Evolutionary conservation across 2,888 invertebrate genomes (phyloP), one percentile per base, ranked within the genome.

Genomic region (Heliconius cydno): DNA sequence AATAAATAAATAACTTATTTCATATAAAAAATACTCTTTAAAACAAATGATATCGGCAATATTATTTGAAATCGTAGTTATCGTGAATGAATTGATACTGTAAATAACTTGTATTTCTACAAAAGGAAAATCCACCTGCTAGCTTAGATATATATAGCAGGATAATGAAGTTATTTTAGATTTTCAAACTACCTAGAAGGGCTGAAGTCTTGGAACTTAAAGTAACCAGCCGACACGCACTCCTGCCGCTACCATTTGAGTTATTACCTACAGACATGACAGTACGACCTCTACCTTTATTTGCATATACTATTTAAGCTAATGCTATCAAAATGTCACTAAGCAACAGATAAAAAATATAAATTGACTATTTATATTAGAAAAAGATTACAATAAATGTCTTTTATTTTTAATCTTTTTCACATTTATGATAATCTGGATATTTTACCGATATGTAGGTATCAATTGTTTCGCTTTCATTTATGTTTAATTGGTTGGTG

Each of bases 231-330:
- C 79, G 63, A 74, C 93, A 93, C 93, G 93, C 91, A 87, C 85
- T 87, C 81, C 78, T 88, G 90, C 88, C 86, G 88, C 87, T 89
- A 86, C 87, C 83, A 86, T 86, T 84, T 92, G 92, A 94, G 88
- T 92, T 90, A 94, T 94, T 87, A 88, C 90, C 81, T 80, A 85
- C 82, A 86, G 90, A 89, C 94, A 94, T 93, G 84, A 80, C 84
- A 84, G 79, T 80, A 77, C 80, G 81, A 83, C 82, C 79, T 79
- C 80, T 79, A 73, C 76, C 82, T 79, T 77, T 79, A 79, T 83
- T 82, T 81, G 78, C 80, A 81, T 82, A 80, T 75, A 77, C 52
- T 80, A 77, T 71, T 38, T 76, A 72, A 71, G 57, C 74, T 52
- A 76, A 63, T 30, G 74, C 25, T 63, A 63, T 34, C 10, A 66